These are phyloP conservation scores for Macrotus californicus DNA, from an alignment of 2,113 vertebrate genomes.

Conservation along the genomic window DNA sequence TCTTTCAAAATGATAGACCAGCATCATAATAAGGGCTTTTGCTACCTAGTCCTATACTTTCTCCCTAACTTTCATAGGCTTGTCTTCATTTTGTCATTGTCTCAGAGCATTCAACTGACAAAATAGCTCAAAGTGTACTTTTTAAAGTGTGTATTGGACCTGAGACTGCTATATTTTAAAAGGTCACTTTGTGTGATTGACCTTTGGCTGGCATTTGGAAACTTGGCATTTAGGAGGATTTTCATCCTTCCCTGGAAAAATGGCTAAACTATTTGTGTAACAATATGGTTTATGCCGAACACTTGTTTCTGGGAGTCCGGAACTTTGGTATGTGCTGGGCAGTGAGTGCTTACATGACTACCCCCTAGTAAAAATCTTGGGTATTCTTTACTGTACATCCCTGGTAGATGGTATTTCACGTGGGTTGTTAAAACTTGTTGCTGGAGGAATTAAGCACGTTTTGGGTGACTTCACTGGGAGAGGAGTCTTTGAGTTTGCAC, in stretches of 20 bases:
- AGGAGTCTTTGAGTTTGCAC: neutral
- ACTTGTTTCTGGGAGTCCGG: neutral
- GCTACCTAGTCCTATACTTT: neutral
- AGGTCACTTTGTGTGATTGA: neutral
- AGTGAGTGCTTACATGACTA: neutral
- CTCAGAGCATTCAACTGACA: neutral
- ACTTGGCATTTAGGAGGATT: neutral
- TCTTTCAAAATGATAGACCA: neutral
- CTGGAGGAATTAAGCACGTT: neutral
- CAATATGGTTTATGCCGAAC: neutral
- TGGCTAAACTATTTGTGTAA: neutral
- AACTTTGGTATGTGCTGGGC: conserved; percentile 8
- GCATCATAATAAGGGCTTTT: neutral
- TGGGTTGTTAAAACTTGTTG: neutral
- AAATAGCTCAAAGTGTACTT: conserved; percentile 13
- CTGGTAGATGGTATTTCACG: neutral
- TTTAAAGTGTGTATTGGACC: neutral
- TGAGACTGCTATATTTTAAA: neutral
- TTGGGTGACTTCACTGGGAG: neutral
- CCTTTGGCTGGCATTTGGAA: neutral
- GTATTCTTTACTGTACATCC: neutral
- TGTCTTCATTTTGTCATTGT: neutral
- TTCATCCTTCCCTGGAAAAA: neutral
- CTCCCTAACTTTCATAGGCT: neutral
- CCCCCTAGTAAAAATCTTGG: neutral